Evolutionary conservation across 2,888 invertebrate genomes (phyloP), one percentile per base, ranked within the genome.

Genomic region (Eueremaeus valkanovi): DNA sequence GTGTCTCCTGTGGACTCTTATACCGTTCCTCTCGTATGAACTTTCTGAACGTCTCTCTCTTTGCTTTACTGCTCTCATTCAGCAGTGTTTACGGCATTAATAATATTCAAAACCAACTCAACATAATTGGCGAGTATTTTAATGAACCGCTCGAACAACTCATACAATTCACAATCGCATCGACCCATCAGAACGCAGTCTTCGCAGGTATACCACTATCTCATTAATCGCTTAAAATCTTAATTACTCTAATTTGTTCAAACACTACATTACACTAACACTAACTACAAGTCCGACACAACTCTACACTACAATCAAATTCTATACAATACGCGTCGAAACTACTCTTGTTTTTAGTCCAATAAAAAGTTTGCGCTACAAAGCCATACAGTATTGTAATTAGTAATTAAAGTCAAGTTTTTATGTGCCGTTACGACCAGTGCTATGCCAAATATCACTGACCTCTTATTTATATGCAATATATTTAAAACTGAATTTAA

Each of bases 1-100:
- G 92, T 82, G 86, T 93, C 0, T 84, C 91, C 1, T 87, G 89
- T 0, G 89, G 91, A 0, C 83, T 92, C 1, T 83, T 90, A 24
- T 40, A 42, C 27, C 68, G 68, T 27, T 36, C 40, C 24, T 42
- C 6, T 36, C 40, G 68, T 24, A 18, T 40, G 18, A 68, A 36
- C 42, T 16, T 40, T 13, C 36, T 5, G 31, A 68, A 68, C 68
- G 21, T 68, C 9, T 42, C 9, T 42, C 16, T 68, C 16, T 68
- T n/a, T 70, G 84, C 85, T 42, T 83, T 86, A 42, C 82, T 89
- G 58, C 79, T 89, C 66, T 86, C 86, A 24, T 82, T 83, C 9
- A 88, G 88, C 88, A 85, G 86, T 63, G 83, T 85, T 76, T 82
- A 85, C 76, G 88, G 88, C 1, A 75, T 85, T 13, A 81, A 83